Conservation (phyloP, 1,140 invertebrate species). For the Ylistrum balloti region DNA sequence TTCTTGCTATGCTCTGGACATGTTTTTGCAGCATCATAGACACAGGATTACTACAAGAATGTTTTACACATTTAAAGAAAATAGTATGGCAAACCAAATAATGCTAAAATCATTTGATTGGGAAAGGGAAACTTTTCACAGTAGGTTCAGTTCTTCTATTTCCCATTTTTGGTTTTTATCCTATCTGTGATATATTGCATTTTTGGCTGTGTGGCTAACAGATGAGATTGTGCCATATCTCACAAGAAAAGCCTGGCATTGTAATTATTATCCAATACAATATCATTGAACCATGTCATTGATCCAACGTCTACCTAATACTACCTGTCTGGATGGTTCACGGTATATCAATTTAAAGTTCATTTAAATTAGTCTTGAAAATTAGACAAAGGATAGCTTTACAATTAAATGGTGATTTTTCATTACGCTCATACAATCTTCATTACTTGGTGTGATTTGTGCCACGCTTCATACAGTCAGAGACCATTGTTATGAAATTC, state of each 20-base stretch:
- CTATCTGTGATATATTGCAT: too few species aligned
- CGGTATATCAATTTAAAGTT: not conserved
- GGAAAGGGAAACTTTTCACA: too few species aligned
- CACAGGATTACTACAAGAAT: too few species aligned
- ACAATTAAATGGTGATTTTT: slow-evolving; percentile 32
- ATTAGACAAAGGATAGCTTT: not conserved
- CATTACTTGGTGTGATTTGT: slow-evolving; percentile 33
- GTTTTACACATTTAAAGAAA: too few species aligned
- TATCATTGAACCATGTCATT: not conserved
- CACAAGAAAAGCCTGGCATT: slow-evolving; percentile 17
- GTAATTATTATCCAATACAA: not conserved
- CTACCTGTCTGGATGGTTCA: not conserved
- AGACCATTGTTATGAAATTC: not conserved
- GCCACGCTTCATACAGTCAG: not conserved
- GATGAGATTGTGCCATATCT: not conserved
- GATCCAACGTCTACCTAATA: not conserved
- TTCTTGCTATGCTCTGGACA: too few species aligned
- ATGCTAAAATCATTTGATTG: too few species aligned
- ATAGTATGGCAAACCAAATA: too few species aligned
- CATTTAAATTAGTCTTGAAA: not conserved
- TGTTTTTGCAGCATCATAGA: too few species aligned
- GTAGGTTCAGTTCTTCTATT: too few species aligned
- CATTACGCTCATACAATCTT: slow-evolving; percentile 9
- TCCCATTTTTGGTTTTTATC: too few species aligned
- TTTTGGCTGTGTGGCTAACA: not conserved